These are phyloP conservation scores for Allacma fusca DNA, from an alignment of 2,888 invertebrate genomes.

Conservation along the genomic window DNA sequence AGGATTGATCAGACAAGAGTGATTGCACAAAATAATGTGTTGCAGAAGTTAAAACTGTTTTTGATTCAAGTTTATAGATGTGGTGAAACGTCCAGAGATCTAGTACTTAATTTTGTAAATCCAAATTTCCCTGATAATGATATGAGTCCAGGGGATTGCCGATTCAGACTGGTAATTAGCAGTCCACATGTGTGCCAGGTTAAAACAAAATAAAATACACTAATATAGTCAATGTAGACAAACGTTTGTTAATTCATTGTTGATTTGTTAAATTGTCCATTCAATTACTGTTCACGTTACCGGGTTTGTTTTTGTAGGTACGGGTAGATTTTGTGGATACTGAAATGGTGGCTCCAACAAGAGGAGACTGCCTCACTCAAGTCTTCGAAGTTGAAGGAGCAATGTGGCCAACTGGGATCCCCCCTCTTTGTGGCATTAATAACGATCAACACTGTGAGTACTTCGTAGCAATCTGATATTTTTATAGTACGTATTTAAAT, in stretches of 20 bases:
- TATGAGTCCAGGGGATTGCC: constrained; percentile 53
- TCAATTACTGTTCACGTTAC: neutral
- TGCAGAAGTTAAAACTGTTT: too few species aligned
- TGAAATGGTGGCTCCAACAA: constrained; percentile 58
- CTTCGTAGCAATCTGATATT: neutral
- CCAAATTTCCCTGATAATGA: constrained; percentile 59
- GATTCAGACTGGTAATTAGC: constrained; percentile 55
- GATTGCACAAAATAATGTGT: too few species aligned
- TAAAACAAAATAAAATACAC: too few species aligned
- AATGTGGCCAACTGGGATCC: constrained; percentile 60
- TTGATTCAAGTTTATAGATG: constrained; percentile 58
- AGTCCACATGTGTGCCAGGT: constrained; percentile 60
- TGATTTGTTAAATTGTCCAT: constrained; percentile 4
- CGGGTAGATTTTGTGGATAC: constrained; percentile 62
- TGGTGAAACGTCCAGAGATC: constrained; percentile 58
- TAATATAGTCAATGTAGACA: too few species aligned
- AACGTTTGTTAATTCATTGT: neutral
- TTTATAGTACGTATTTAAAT: too few species aligned
- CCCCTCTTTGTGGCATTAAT: constrained; percentile 58
- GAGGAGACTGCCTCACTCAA: constrained; percentile 61
- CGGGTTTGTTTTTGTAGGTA: constrained; percentile 49
- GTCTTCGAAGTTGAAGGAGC: constrained; percentile 59
- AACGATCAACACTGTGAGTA: constrained; percentile 47
- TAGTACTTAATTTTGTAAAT: constrained; percentile 60
- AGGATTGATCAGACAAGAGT: neutral